Conservation (phyloP, 2,888 invertebrate genomes). For the Drosophila flavopinicola region DNA sequence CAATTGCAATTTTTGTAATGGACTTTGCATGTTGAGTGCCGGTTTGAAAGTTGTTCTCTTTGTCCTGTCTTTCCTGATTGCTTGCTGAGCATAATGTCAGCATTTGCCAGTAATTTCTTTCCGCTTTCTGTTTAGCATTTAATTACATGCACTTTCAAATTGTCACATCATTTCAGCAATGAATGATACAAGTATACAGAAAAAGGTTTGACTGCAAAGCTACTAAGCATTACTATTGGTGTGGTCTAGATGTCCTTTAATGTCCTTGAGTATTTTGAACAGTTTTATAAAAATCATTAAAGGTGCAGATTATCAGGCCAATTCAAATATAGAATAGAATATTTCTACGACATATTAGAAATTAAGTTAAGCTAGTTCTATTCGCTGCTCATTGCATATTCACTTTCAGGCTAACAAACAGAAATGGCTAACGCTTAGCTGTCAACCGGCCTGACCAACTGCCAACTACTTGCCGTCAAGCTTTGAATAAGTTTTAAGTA, state of each 20-base stretch:
- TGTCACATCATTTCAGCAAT: conserved; percentile 25
- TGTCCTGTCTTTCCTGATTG: conserved; percentile 40
- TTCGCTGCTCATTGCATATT: conserved; percentile 10
- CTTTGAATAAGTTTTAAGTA: conserved; percentile 11
- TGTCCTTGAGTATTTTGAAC: too few relatives aligned
- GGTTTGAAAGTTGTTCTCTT: conserved; percentile 27
- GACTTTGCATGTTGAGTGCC: conserved; percentile 70
- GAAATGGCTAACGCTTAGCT: conserved; percentile 31
- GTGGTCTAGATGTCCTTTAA: too few relatives aligned
- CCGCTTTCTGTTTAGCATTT: conserved; percentile 55
- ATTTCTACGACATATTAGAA: too few relatives aligned
- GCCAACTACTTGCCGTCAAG: conserved; percentile 19
- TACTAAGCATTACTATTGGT: too few relatives aligned
- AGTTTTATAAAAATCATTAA: neutral
- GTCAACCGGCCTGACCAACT: conserved; percentile 45
- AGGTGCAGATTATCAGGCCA: too few relatives aligned
- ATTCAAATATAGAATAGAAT: too few relatives aligned
- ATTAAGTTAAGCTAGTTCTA: too few relatives aligned
- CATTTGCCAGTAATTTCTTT: conserved; percentile 64
- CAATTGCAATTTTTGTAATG: conserved; percentile 70
- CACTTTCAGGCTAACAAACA: conserved; percentile 2
- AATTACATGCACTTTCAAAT: conserved; percentile 46
- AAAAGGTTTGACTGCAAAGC: too few relatives aligned
- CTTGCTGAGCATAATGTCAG: conserved; percentile 56
- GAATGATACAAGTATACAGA: too few relatives aligned